phyloP scores from a whole-genome alignment of 2,888 invertebrate species.

The Zootermopsis nevadensis region DNA sequence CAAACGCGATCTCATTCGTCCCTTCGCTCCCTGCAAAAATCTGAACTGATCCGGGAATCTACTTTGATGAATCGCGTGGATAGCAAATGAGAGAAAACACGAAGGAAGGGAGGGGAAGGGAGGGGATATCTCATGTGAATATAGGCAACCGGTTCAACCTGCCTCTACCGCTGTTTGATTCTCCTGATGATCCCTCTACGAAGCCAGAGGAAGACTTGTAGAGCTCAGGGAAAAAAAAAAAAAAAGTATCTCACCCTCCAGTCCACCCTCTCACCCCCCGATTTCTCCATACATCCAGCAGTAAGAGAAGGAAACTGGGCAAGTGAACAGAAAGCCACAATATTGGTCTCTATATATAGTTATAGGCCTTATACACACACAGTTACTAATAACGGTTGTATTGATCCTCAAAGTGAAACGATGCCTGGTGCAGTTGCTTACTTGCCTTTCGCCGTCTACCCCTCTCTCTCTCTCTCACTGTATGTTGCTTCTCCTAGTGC shows the following conservation, averaged over 20 bases:
- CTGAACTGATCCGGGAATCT: constrained; percentile 30
- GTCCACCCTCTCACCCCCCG: neutral
- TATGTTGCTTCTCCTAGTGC: constrained; percentile 24
- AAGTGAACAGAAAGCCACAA: constrained; percentile 46
- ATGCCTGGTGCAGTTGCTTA: constrained; percentile 40
- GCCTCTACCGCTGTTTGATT: constrained; percentile 31
- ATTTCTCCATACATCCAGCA: constrained; percentile 7
- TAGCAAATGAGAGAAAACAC: constrained; percentile 30
- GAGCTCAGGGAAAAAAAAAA: constrained; percentile 23
- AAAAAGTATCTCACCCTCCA: constrained; percentile 31
- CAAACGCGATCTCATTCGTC: constrained; percentile 14
- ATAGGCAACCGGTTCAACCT: constrained; percentile 35
- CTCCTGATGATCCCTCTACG: constrained; percentile 36
- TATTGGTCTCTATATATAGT: constrained; percentile 45
- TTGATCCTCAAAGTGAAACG: constrained; percentile 42
- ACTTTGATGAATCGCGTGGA: constrained; percentile 31
- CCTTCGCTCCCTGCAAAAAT: constrained; percentile 26
- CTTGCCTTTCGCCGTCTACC: neutral
- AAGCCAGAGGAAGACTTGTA: constrained; percentile 32
- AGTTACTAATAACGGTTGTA: constrained; percentile 44
- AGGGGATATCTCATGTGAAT: constrained; percentile 25
- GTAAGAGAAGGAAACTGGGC: constrained; percentile 40
- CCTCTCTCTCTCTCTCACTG: constrained; percentile 9
- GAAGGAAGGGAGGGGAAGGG: neutral
- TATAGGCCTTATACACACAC: constrained; percentile 42